Base-by-base conservation (phyloP, 92 coral and sea anemone species). In the Bergia puertoricense region DNA sequence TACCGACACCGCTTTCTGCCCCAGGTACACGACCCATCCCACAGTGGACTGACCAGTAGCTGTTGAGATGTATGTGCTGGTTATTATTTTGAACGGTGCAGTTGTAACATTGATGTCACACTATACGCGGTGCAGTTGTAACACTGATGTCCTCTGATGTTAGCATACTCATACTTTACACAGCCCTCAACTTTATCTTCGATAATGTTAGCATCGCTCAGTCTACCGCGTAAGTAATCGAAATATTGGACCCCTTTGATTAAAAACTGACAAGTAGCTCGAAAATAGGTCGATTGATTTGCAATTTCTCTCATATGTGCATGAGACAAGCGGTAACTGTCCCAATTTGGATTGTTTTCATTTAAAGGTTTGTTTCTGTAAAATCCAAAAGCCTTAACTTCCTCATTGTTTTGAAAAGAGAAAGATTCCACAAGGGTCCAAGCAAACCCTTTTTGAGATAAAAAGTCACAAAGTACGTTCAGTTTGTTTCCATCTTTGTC, bases 361-460 rank as follows among this genome's bases (percentile, higher is more conserved):
- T 67, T n/a, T 1, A 67, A 20, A 20, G 74, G 74, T 67, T 67
- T 67, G 36, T 91, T 81, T 77, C 51, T 68, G 46, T 85, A 77
- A 72, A 91, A 91, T 4, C 92, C 89, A 68, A 89, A 42, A 0
- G n/a, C 4, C 5, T 72, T n/a, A 57, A 82, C 88, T 20, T 76
- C 8, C 15, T 15, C 59, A 23, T 89, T 91, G 38, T 91, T 85
- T 83, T 18, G 46, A 22, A 85, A 68, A 38, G 93, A 85, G 48
- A 30, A 30, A 30, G 30, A 30, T 30, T 30, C 30, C 30, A 30
- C 30, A 30, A 30, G 30, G 30, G 30, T 30, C 30, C 30, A 30
- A 30, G 30, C 30, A 30, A 30, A 30, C 30, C 30, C 30, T 30
- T 30, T 30, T 89, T 89, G 2, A 89, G 89, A 45, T 91, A 92